phyloP scores from a whole-genome alignment of 1,140 invertebrate species.

The Atta colombica region DNA sequence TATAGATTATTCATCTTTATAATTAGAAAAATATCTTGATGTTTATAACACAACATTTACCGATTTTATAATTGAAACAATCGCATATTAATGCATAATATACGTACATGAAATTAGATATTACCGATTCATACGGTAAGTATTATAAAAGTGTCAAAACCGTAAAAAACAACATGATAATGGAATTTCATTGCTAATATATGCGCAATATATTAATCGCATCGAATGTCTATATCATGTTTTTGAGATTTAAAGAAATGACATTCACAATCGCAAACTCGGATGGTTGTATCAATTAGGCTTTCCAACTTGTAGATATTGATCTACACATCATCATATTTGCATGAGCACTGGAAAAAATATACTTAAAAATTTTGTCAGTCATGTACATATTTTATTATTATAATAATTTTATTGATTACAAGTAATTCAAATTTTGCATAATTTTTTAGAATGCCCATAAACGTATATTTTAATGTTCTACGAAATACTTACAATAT shows the following conservation, averaged over 20 bases:
- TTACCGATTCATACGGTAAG: not conserved
- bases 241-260: conserved; percentile 11
- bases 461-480: conserved; percentile 18
- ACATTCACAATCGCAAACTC: conserved; percentile 81
- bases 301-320: conserved; percentile 60
- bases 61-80: conserved; percentile 22
- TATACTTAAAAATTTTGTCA: not conserved
- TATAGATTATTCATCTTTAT: not conserved
- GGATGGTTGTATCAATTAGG: conserved; percentile 82
- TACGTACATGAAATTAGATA: conserved; percentile 5
- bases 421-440: not conserved
- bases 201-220: conserved; percentile 6
- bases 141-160: not conserved
- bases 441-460: conserved; percentile 29
- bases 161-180: not conserved
- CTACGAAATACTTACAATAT: not conserved
- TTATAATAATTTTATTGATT: conserved; percentile 7
- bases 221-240: conserved; percentile 16
- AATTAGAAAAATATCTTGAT: not conserved
- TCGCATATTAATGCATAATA: conserved; percentile 7
- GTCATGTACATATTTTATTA: not conserved
- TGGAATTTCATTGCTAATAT: conserved; percentile 2
- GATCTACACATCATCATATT: not conserved
- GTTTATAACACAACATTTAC: not conserved
- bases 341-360: conserved; percentile 15